Evolutionary conservation across 1,140 invertebrate species (phyloP), one percentile per base, ranked within the genome.

Genomic region (Drosophila obscura): DNA sequence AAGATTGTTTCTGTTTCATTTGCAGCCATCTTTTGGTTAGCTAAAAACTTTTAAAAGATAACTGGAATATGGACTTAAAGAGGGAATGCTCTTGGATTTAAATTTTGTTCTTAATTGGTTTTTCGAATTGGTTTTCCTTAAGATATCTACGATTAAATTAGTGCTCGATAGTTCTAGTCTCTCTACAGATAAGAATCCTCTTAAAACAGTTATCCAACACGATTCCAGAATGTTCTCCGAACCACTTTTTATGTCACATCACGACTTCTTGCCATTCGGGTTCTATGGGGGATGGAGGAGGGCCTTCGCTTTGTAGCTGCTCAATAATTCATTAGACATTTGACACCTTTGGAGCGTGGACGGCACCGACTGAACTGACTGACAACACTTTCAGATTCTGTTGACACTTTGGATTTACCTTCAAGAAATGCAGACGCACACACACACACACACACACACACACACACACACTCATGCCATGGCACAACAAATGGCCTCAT

Each of bases 401-500:
- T 53, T 73, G 56, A 73, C 63, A 67, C 50, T 66, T 55, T 52
- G 63, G 73, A 68, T 57, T 74, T 41, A 41, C n/a, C 41, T 52
- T 55, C 31, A 55, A 41, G 26, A 48, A 28, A 46, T 48, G 44
- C 35, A 39, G 35, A 46, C 46, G 49, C 43, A 49, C 52, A 73
- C 48, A 53, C 45, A 50, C 11, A 19, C 24, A 41, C 45, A 43
- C 35, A 44, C 52, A 73, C 48, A 43, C 45, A 43, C 15, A 41
- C 39, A 35, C 45, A 9, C 35, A n/a, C 53, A 51, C 24, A 26
- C 60, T 5, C 19, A 19, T 64, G 39, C 56, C 56, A 45, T 59
- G 51, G 58, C 11, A 60, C 16, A 78, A 65, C 80, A 75, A 83
- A 79, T 76, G 71, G 66, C 59, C 69, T 83, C 80, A 79, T 83